phyloP scores from a whole-genome alignment of 2,797 vertebrate genomes.

The Spondyliosoma cantharus region DNA sequence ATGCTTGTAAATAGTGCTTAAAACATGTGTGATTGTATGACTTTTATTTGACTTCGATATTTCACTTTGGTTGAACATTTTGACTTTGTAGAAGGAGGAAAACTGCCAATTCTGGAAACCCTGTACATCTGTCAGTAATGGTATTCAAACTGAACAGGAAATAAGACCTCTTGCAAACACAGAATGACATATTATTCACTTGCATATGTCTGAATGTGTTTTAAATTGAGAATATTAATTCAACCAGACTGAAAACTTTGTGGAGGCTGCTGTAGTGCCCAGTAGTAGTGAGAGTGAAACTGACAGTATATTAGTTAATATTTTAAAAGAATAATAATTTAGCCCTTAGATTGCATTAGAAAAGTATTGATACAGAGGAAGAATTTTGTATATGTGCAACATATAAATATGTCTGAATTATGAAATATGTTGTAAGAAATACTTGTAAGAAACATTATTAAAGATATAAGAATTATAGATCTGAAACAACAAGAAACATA shows the following conservation, averaged over 20 bases:
- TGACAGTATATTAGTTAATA: not conserved
- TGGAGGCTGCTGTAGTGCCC: not conserved
- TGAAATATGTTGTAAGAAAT: conserved; percentile 4
- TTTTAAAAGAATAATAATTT: not conserved
- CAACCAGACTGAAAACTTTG: not conserved
- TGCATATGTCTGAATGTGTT: not conserved
- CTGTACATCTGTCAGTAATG: rapidly evolving
- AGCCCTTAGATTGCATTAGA: not conserved
- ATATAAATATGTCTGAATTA: not conserved
- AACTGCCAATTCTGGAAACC: not conserved
- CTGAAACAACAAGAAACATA: not conserved
- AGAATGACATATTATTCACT: conserved; percentile 1
- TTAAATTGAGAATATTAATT: conserved; percentile 7
- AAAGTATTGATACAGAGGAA: not conserved
- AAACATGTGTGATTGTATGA: conserved; percentile 45
- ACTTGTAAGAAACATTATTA: not conserved
- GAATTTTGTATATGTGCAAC: not conserved
- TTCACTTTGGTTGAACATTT: conserved; percentile 65
- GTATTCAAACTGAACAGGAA: not conserved
- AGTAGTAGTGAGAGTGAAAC: not conserved
- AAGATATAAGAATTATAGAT: not conserved
- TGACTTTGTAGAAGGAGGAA: conserved; percentile 24
- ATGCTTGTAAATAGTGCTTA: conserved; percentile 59
- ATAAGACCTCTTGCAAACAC: not conserved
- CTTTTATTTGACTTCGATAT: conserved; percentile 50